A percentile compares a stretch with the other conserved stretches of the same genome.
phyloP scores from a whole-genome alignment of 2,888 invertebrate species.

The Fragum whitleyi region DNA sequence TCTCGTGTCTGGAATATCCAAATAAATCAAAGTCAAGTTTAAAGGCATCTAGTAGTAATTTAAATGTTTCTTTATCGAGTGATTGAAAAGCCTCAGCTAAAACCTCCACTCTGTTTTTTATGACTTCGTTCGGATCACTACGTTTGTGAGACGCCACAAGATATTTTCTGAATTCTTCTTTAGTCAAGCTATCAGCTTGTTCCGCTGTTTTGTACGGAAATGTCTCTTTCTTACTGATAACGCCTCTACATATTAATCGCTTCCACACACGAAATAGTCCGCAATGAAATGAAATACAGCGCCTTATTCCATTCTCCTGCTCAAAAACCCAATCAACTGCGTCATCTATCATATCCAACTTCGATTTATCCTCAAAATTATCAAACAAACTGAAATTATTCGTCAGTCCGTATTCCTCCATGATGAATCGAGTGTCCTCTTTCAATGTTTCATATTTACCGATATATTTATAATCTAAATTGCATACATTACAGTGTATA shows the following conservation, averaged over 20 bases:
- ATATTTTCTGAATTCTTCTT: conserved; percentile 31
- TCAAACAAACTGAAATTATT: conserved; percentile 5
- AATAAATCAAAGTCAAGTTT: conserved; percentile 65
- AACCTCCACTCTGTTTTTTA: conserved; percentile 51
- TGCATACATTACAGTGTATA: conserved; percentile 67
- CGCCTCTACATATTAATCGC: conserved; percentile 61
- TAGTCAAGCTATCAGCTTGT: conserved; percentile 31
- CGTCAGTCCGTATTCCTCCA: conserved; percentile 36
- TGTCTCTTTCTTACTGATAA: conserved; percentile 48
- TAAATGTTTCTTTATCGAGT: conserved; percentile 29
- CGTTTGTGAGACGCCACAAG: conserved; percentile 32
- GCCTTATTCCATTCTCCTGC: conserved; percentile 13
- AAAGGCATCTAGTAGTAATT: conserved; percentile 45
- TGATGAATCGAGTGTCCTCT: conserved; percentile 59
- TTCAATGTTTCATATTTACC: conserved; percentile 68
- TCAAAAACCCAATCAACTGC: conserved; percentile 32
- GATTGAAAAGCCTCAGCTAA: conserved; percentile 54
- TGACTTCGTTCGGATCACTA: conserved; percentile 18
- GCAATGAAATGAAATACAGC: conserved; percentile 51
- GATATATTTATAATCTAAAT: conserved; percentile 61
- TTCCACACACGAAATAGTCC: conserved; percentile 60
- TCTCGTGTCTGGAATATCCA: conserved; percentile 33
- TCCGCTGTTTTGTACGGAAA: conserved; percentile 51
- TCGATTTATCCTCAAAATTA: conserved; percentile 14
- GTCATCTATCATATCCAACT: conserved; percentile 13